Base-by-base conservation (phyloP, 2,888 invertebrate species). In the Margaritifera margaritifera region DNA sequence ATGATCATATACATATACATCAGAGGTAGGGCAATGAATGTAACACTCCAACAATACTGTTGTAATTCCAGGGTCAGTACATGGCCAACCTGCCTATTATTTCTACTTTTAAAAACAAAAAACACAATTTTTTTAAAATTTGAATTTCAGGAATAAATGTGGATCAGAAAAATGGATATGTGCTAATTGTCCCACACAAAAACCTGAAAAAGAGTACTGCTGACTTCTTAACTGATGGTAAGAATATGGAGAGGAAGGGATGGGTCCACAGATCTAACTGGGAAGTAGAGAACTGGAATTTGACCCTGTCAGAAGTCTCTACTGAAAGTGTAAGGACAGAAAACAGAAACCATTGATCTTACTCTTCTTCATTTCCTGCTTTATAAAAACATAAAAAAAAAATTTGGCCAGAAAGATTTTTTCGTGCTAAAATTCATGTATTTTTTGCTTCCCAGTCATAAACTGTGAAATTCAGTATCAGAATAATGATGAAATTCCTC, bases 121-220 rank as follows among this genome's bases (percentile, higher is more conserved):
- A 22, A 15, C 18, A 15, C 31, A 61, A 61, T 19, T 27, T 19
- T 61, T 22, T 8, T 61, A 22, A n/a, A 22, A 31, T 55, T 25
- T 15, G 22, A 24, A 19, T 27, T 51, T 50, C 51, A 68, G 53
- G 50, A 20, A 8, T 18, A 5, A 51, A 24, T 19, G 66, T 57
- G 19, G 58, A 52, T 24, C 57, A 64, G 31, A 66, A 69, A 27
- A 61, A 71, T 18, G 74, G 80, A 8, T 78, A 78, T 56, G 69
- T 81, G 54, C 24, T 82, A 51, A 68, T 84, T 53, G 74, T 81
- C 24, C 82, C 84, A 19, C 76, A 80, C 52, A 71, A 64, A 25
- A 75, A 75, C n/a, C 56, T 77, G 42, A 72, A 78, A 53, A 62
- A 62, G 53, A 80, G 80, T 66, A 53, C 80, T 11, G 68, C 74